Evolutionary conservation across 2,888 invertebrate species (phyloP), one percentile per base, ranked within the genome.

Genomic region (Gryllus longicercus): DNA sequence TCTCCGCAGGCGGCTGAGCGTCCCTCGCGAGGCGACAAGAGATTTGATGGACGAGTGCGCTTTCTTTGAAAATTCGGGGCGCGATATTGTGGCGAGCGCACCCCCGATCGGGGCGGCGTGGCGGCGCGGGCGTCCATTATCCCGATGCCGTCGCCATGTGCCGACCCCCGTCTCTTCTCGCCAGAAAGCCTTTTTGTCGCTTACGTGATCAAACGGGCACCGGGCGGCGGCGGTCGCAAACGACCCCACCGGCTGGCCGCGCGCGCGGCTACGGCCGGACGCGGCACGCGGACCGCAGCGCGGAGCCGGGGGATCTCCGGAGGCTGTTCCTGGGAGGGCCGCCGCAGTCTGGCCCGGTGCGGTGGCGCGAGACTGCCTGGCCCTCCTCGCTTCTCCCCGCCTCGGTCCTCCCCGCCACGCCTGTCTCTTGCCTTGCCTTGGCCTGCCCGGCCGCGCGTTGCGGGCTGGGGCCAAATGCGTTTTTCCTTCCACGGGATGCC

Each of bases 101-200:
- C 38, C 38, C 38, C 38, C 38, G 38, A 38, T 38, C 38, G 8
- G 38, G 38, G 38, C 38, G 38, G 8, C 38, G 38, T 38, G 38
- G 38, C 38, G 38, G 8, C 38, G 38, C 38, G 38, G 38, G 38
- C 38, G 38, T 38, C 38, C 38, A 38, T 38, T 38, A 38, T 63
- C 63, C n/a, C 63, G 14, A n/a, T 63, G 63, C 63, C n/a, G 14
- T 63, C n/a, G 63, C n/a, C n/a, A 63, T 14, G 63, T n/a, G 63
- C n/a, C 63, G 63, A 2, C 38, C 38, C 38, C 38, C 38, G 38
- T 8, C 38, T 5, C 38, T 38, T 38, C 38, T 38, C 38, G 38
- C 38, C 38, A 63, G n/a, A 63, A 63, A n/a, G 63, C n/a, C n/a
- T 63, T 63, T 63, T 63, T 63, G 63, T 63, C 63, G 63, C 63